phyloP scores from a whole-genome alignment of 2,113 vertebrate genomes.

The Hylia prasina region DNA sequence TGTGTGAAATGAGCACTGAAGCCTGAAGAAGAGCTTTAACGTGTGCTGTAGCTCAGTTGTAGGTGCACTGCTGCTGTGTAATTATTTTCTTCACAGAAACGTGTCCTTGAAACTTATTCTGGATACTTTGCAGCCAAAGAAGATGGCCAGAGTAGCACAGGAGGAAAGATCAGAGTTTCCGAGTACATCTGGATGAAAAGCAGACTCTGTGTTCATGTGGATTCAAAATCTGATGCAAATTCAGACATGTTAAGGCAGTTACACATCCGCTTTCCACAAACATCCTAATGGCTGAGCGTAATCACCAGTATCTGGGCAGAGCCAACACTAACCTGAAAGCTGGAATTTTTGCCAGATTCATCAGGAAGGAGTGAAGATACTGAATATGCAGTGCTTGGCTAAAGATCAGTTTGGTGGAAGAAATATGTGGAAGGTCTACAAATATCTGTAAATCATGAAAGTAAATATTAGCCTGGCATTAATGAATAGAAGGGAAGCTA shows the following conservation, averaged over 20 bases:
- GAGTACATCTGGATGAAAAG: background rate
- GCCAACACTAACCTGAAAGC: background rate
- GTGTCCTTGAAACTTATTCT: background rate
- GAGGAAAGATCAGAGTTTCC: background rate
- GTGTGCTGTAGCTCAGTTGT: background rate
- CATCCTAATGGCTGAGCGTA: background rate
- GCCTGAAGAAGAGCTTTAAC: background rate
- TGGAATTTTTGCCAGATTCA: slow-evolving; percentile 3
- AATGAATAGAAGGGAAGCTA: background rate
- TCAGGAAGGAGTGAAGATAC: background rate
- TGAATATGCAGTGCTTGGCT: background rate
- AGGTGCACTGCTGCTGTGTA: background rate
- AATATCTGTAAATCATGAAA: background rate
- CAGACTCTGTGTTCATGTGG: background rate
- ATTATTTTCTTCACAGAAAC: background rate
- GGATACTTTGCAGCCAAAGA: background rate
- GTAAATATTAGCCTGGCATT: background rate
- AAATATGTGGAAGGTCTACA: background rate
- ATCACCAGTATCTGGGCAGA: background rate
- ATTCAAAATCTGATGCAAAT: slow-evolving; percentile 2
- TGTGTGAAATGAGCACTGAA: background rate
- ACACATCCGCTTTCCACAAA: background rate
- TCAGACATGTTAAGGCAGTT: background rate
- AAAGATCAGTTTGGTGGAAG: background rate
- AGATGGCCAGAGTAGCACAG: background rate